Conservation (phyloP, 2,797 vertebrate genomes). For the Alectoris magna region DNA sequence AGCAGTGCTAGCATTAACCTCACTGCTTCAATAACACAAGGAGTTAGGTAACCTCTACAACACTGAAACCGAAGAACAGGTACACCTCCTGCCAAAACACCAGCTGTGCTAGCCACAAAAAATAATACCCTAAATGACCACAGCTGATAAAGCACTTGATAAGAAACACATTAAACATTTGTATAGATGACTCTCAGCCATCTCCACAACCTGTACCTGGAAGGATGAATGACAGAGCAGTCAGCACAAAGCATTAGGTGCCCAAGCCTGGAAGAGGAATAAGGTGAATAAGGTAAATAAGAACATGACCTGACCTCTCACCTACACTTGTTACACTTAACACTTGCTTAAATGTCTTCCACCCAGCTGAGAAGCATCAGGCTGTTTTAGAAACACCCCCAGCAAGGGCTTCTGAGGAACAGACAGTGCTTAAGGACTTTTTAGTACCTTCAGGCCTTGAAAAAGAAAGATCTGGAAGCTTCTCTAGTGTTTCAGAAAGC, state of each 20-base stretch:
- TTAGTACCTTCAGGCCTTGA: background rate
- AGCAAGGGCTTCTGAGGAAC: background rate
- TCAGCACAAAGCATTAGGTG: accelerated
- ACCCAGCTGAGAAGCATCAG: constrained; percentile 11
- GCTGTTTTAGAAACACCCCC: background rate
- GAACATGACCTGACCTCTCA: background rate
- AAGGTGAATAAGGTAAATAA: background rate
- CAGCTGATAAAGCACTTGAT: background rate
- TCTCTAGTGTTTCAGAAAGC: background rate
- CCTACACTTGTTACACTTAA: background rate
- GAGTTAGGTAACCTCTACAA: background rate
- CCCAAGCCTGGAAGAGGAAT: background rate
- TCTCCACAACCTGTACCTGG: background rate
- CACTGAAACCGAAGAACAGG: background rate
- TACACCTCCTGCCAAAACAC: background rate
- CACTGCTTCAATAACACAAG: background rate
- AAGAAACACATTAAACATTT: background rate
- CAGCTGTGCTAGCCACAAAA: background rate
- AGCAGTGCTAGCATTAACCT: background rate
- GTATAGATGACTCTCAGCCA: background rate
- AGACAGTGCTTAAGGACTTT: background rate
- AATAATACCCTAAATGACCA: background rate
- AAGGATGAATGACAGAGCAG: accelerated
- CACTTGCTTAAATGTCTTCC: background rate
- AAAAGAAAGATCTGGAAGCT: background rate